Evolutionary conservation across 2,888 invertebrate species (phyloP).

Genomic region (Leptopilina syphax): DNA sequence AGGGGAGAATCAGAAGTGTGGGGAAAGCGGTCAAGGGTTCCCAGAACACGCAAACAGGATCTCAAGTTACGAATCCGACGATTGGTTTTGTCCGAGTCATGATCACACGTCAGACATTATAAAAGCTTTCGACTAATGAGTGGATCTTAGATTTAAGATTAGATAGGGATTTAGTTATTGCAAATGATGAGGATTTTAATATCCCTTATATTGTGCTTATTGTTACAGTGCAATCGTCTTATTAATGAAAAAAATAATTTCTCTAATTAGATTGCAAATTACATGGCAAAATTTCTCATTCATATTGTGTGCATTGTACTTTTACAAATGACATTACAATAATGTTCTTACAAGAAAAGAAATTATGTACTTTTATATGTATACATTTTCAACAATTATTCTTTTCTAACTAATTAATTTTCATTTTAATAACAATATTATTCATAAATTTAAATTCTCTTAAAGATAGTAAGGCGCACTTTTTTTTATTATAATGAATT

Average conservation of each 20-base stretch:
- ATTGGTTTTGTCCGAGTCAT: conserved; percentile 58
- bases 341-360: not conserved
- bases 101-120: conserved; percentile 25
- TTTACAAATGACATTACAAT: not conserved
- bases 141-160: conserved; percentile 24
- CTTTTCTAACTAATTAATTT: too few relatives aligned
- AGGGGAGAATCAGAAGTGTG: conserved; percentile 65
- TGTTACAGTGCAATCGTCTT: conserved; percentile 11
- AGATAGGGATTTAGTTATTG: conserved; percentile 23
- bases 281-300: not conserved
- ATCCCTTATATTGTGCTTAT: not conserved
- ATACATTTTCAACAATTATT: too few relatives aligned
- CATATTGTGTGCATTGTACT: not conserved
- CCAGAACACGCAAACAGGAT: conserved; percentile 57
- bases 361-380: too few relatives aligned
- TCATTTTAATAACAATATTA: too few relatives aligned
- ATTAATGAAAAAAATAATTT: conserved; percentile 3
- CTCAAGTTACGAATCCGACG: conserved; percentile 68
- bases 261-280: conserved; percentile 13
- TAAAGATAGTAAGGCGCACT: too few relatives aligned
- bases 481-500: too few relatives aligned
- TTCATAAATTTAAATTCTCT: too few relatives aligned
- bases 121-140: conserved; percentile 18
- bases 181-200: conserved; percentile 3
- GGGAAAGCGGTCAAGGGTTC: conserved; percentile 54